Evolutionary conservation across 2,113 vertebrate species (phyloP).

Genomic region (Grammomys dolichurus): DNA sequence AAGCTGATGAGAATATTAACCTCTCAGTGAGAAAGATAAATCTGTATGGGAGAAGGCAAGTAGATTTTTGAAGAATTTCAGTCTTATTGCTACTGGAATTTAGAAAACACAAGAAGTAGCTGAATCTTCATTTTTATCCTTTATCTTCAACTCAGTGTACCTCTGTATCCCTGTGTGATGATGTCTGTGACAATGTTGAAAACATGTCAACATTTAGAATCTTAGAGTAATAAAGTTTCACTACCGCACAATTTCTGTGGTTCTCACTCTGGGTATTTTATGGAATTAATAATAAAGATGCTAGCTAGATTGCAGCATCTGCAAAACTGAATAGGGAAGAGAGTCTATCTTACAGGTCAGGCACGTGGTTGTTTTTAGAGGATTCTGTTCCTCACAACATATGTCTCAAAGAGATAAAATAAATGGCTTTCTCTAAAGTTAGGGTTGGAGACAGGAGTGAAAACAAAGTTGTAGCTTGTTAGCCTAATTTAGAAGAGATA

Average conservation of each 20-base stretch:
- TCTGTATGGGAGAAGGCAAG: background rate
- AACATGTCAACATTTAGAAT: background rate
- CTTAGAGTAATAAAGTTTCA: background rate
- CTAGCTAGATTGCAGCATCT: background rate
- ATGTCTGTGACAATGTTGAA: no score
- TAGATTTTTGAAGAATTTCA: background rate
- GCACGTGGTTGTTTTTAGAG: background rate
- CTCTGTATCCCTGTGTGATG: background rate
- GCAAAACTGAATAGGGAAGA: background rate
- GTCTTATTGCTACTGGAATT: background rate
- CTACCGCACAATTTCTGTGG: background rate
- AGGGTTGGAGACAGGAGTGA: background rate
- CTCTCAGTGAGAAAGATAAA: slow-evolving; percentile 39
- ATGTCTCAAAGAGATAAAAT: background rate
- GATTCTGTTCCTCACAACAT: background rate
- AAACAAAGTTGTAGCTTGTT: background rate
- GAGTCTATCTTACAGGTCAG: background rate
- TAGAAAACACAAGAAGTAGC: background rate
- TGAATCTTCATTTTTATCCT: background rate
- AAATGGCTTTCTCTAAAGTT: background rate
- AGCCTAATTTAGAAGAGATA: background rate
- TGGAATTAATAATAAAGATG: background rate
- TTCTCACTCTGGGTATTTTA: background rate
- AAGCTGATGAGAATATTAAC: background rate
- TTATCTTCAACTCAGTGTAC: background rate